Base-by-base conservation (phyloP, 1,140 invertebrate genomes). In the Eriocheir sinensis region DNA sequence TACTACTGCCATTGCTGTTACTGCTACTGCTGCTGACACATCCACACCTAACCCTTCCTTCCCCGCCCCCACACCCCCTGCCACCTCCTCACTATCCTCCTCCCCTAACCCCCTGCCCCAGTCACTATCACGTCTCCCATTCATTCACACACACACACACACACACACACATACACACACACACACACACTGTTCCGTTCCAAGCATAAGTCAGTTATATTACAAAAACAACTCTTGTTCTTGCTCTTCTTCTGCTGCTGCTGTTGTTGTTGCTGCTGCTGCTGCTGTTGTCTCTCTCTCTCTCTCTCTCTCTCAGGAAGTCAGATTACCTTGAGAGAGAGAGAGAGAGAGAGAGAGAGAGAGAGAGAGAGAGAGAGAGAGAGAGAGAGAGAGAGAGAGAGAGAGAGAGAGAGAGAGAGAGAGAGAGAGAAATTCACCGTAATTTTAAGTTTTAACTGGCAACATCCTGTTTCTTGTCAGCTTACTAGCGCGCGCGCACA, bases 1-100 rank as follows among this genome's bases (percentile, higher is more conserved):
- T 90, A 90, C 41, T 90, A 90, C 41, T 90, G 40, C 89, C 44
- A 90, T 38, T 60, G n/a, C 89, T 90, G 27, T 38, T 90, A 90
- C 89, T 90, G 44, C 41, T 41, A 48, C 30, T 40, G 44, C 48
- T 36, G 44, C 30, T 90, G 44, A 36, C 44, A 15, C 89, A 44
- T 44, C 88, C 38, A 36, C 88, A 15, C n/a, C 83, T 86, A 32
- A 15, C 32, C 30, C 88, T 89, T 12, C 36, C 40, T 6, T 48
- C 3, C 30, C 88, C 40, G 12, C 88, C 15, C 15, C 88, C 15
- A 17, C 34, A 3, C n/a, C 86, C 3, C n/a, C 3, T 3, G 38
- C 86, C 38, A 34, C 86, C 3, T 12, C 21, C 40, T 36, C 88
- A 34, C 12, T 38, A 0, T 34, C 80, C 40, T 36, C 88, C 40